Conservation (phyloP, 1,140 invertebrate genomes). For the Steinernema khuongi region DNA sequence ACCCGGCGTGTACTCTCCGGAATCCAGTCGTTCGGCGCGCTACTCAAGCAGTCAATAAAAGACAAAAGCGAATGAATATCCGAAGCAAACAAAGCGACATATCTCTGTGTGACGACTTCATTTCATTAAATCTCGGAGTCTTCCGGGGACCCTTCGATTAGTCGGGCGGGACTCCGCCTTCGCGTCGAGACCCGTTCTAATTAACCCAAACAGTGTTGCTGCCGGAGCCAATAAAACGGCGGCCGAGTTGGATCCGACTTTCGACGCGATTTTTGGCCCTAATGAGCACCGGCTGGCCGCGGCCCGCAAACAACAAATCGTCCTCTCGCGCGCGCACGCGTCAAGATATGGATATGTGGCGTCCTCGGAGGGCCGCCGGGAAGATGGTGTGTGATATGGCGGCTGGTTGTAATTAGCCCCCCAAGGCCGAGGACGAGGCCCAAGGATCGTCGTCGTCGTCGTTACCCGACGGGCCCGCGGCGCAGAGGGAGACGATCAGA, state of each 20-base stretch:
- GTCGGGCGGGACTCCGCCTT: conserved; percentile 3
- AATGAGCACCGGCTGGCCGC: not conserved
- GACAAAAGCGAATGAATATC: conserved; percentile 15
- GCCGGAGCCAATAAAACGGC: conserved; percentile 5
- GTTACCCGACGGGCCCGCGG: not conserved
- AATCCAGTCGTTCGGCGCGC: not conserved
- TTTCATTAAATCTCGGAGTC: conserved; percentile 15
- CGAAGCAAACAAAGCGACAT: conserved; percentile 16
- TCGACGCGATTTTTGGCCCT: not conserved
- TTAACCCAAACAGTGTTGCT: conserved; percentile 14
- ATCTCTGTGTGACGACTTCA: conserved; percentile 10
- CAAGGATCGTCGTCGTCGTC: not conserved
- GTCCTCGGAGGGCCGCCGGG: not conserved
- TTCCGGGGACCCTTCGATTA: conserved; percentile 1
- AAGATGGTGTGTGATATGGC: conserved; percentile 12
- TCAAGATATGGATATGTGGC: conserved; percentile 13
- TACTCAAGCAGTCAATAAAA: not conserved
- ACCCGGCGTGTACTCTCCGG: not conserved
- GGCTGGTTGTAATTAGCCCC: conserved; percentile 16
- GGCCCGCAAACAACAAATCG: not conserved
- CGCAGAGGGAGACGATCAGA: conserved; percentile 2
- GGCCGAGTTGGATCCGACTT: not conserved
- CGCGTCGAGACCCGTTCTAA: conserved; percentile 3
- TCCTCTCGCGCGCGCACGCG: conserved; percentile 1
- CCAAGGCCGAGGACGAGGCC: not conserved